phyloP scores from a whole-genome alignment of 2,888 invertebrate species.

The Drosophila eohydei region DNA sequence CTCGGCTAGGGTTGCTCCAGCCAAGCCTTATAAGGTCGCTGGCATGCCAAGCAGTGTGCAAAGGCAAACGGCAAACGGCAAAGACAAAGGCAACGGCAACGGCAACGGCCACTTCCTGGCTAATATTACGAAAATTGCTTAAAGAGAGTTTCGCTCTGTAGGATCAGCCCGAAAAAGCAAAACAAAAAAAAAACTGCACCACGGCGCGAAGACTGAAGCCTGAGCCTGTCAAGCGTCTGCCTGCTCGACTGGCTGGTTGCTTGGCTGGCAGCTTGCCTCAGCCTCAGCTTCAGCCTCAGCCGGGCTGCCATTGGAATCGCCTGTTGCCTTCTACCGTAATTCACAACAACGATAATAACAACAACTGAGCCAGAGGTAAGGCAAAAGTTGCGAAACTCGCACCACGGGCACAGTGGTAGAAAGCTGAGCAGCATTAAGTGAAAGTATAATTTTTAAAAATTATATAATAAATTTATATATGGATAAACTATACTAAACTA shows the following conservation, averaged over 20 bases:
- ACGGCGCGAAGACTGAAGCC: constrained; percentile 18
- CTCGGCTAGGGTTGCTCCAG: constrained; percentile 29
- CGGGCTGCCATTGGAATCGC: constrained; percentile 48
- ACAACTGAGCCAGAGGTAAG: constrained; percentile 51
- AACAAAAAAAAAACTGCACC: constrained; percentile 41
- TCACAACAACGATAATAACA: constrained; percentile 63
- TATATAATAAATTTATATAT: too few species aligned
- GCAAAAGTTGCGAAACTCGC: constrained; percentile 71
- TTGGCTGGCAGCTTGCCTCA: not conserved
- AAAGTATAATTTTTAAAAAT: not conserved
- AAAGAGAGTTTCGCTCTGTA: constrained; percentile 57
- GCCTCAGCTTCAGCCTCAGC: not conserved
- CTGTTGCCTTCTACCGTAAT: constrained; percentile 78
- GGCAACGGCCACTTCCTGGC: constrained; percentile 70
- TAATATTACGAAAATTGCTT: constrained; percentile 80
- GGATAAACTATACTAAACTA: too few species aligned
- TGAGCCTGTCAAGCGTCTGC: constrained; percentile 50
- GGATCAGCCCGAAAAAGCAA: constrained; percentile 56
- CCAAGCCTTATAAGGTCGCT: constrained; percentile 73
- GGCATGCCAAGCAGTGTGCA: constrained; percentile 57
- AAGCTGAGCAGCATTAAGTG: not conserved
- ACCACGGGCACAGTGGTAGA: constrained; percentile 24
- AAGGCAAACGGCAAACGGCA: constrained; percentile 18
- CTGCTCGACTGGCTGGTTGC: constrained; percentile 17
- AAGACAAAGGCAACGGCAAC: constrained; percentile 8